Percentiles rank a stretch among this genome's conserved stretches.
Conservation (phyloP, 2,113 vertebrate species). For the Vombatus ursinus region DNA sequence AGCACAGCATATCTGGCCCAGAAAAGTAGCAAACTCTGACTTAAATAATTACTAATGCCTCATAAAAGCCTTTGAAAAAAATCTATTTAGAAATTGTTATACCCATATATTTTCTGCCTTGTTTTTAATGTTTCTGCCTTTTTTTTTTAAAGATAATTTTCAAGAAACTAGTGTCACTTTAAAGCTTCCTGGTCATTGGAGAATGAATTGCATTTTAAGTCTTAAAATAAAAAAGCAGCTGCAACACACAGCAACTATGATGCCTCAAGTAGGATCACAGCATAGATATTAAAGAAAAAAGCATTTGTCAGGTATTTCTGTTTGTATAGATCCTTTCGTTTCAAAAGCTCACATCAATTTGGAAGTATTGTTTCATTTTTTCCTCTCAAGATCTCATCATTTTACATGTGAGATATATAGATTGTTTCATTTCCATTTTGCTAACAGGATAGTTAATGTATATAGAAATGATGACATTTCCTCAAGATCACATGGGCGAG, state of each 20-base stretch:
- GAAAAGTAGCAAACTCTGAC: neutral
- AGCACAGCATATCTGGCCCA: neutral
- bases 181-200: neutral
- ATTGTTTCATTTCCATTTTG: neutral
- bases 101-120: neutral
- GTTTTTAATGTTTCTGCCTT: neutral
- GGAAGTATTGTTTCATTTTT: neutral
- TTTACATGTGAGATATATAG: neutral
- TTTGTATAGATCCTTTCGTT: neutral
- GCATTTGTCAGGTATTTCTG: neutral
- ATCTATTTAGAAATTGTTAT: neutral
- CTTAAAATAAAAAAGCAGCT: neutral
- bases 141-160: neutral
- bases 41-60: neutral
- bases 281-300: neutral
- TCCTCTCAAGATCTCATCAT: neutral
- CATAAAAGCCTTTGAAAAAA: slow-evolving; percentile 7
- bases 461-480: neutral
- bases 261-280: neutral
- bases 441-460: neutral
- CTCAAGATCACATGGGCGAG: neutral
- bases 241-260: neutral
- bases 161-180: slow-evolving; percentile 14
- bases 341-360: neutral
- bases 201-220: neutral